phyloP scores from a whole-genome alignment of 2,888 invertebrate species.

The Tipula vernalis region DNA sequence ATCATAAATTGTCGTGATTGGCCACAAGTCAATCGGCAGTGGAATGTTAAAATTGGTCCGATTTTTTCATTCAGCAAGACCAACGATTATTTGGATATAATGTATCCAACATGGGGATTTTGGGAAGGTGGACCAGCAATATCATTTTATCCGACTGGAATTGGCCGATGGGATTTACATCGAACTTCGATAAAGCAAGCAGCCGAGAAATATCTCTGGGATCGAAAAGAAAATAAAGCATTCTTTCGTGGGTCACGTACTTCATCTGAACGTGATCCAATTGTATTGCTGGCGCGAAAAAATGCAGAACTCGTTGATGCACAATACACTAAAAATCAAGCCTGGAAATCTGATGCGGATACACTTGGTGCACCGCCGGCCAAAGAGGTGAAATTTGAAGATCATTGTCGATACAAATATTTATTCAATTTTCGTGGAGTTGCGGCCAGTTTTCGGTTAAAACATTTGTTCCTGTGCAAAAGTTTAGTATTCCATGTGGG shows the following conservation, averaged over 20 bases:
- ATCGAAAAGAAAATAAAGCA: constrained; percentile 51
- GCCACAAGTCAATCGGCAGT: constrained; percentile 66
- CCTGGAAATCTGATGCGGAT: constrained; percentile 93
- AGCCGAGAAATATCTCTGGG: constrained; percentile 58
- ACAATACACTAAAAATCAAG: constrained; percentile 94
- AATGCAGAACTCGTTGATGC: constrained; percentile 74
- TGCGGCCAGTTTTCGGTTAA: constrained; percentile 93
- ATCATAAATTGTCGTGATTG: constrained; percentile 85
- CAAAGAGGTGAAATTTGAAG: constrained; percentile 72
- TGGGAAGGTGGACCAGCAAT: constrained; percentile 98
- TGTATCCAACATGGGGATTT: constrained; percentile 95
- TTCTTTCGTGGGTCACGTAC: constrained; percentile 95
- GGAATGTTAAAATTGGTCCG: constrained; percentile 51
- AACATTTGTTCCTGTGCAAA: constrained; percentile 85
- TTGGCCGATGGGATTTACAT: constrained; percentile 87
- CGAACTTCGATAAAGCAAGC: constrained; percentile 55
- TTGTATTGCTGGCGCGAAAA: constrained; percentile 67
- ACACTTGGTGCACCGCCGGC: constrained; percentile 77
- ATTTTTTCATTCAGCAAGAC: constrained; percentile 94
- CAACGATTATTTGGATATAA: constrained; percentile 72
- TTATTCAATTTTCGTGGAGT: constrained; percentile 94
- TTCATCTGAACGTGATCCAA: constrained; percentile 75
- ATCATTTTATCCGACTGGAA: constrained; percentile 79
- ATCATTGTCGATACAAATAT: constrained; percentile 88
- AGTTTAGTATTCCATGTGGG: constrained; percentile 92